These are phyloP conservation scores for Dasysyrphus tricinctus DNA, from an alignment of 2,888 invertebrate genomes.

Conservation along the genomic window DNA sequence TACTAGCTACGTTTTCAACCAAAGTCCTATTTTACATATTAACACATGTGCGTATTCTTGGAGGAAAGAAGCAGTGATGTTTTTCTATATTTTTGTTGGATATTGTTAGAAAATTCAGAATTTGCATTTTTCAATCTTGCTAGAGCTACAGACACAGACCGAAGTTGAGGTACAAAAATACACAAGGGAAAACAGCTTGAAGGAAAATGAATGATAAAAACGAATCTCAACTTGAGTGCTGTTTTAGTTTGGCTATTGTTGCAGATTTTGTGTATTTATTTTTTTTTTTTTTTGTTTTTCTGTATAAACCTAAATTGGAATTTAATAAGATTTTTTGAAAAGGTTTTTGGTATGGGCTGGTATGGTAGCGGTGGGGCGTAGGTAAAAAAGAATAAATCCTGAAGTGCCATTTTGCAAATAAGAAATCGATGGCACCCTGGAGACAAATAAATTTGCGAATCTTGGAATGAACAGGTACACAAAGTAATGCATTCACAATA, in stretches of 20 bases:
- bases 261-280: not conserved
- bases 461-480: conserved; percentile 35
- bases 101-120: conserved; percentile 46
- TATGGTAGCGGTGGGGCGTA: no score
- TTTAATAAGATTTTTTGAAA: conserved; percentile 41
- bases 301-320: not conserved
- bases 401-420: conserved; percentile 52
- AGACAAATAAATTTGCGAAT: conserved; percentile 65
- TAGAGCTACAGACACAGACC: not conserved
- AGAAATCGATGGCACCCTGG: conserved; percentile 70
- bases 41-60: conserved; percentile 30
- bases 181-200: conserved; percentile 13
- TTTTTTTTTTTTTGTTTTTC: not conserved
- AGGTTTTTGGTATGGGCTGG: not conserved
- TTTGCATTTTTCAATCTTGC: conserved; percentile 52
- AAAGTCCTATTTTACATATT: conserved; percentile 56
- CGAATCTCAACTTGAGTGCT: not conserved
- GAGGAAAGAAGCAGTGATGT: not conserved
- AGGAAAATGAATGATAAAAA: conserved; percentile 12
- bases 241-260: not conserved
- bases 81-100: not conserved
- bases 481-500: not conserved
- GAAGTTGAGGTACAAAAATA: not conserved
- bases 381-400: conserved; percentile 15
- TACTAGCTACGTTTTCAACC: not conserved